Percentiles rank a stretch among this genome's conserved stretches.
Evolutionary conservation across 2,888 invertebrate genomes (phyloP).

Genomic region (Plusia festucae): DNA sequence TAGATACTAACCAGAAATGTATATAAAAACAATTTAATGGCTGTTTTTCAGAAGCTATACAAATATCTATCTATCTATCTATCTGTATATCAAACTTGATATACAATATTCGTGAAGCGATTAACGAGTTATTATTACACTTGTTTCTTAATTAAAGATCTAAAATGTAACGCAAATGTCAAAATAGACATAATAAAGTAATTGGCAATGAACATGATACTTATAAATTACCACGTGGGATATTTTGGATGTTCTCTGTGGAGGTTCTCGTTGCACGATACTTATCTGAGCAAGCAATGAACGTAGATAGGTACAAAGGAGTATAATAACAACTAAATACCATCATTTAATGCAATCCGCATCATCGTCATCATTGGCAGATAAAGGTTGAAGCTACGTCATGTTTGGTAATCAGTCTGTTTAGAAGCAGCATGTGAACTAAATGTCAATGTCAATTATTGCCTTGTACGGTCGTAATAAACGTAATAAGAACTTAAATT

Average conservation of each 20-base stretch:
- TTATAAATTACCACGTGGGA: background rate
- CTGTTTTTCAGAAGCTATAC: background rate
- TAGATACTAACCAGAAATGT: background rate
- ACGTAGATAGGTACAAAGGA: background rate
- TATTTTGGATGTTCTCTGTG: background rate
- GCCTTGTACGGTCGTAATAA: background rate
- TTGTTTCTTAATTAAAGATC: slow-evolving; percentile 1
- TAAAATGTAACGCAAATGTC: background rate
- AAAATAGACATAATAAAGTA: slow-evolving; percentile 1
- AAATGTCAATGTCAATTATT: slow-evolving; percentile 6
- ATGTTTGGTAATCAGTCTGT: slow-evolving; percentile 6
- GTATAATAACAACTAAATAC: background rate
- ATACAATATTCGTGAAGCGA: background rate
- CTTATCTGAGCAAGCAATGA: background rate
- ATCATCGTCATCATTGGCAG: background rate
- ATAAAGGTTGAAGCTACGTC: background rate
- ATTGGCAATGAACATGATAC: background rate
- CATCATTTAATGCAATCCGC: background rate
- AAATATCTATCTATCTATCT: too few species aligned
- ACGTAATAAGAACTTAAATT: background rate
- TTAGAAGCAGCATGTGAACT: background rate
- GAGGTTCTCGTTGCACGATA: background rate
- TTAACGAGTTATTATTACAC: slow-evolving; percentile 1
- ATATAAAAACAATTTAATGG: background rate
- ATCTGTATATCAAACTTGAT: too few species aligned